Base-by-base conservation (phyloP, 2,113 vertebrate species). In the Dascyllus trimaculatus region DNA sequence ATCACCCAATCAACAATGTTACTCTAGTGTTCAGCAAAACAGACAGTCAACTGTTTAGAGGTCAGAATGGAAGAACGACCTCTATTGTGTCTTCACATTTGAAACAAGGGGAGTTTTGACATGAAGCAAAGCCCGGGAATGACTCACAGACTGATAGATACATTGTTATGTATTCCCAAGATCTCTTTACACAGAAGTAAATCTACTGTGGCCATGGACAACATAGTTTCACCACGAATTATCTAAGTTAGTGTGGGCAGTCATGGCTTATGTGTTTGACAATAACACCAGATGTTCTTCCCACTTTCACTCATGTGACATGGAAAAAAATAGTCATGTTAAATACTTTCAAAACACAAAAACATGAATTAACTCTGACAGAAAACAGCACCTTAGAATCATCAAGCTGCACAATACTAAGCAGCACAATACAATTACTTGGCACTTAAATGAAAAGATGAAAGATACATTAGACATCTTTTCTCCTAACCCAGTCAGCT, bases 71-170 rank as follows among this genome's bases (percentile, higher is more conserved):
- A 74, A 93, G 88, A 91, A 93, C 58, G 22, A 86, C 63, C 24
- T 48, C 86, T 72, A 91, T 92, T 95, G 92, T 94, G 77, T 78
- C 75, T 67, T 65, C 87, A 80, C 71, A 68, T 38, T 88, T 66
- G 70, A 91, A 92, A 95, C 92, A 95, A 93, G 75, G 79, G 81
- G 81, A 86, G 75, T 75, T 80, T 81, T 89, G 74, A 93, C 77
- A 63, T 25, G 14, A 80, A 69, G 79, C 82, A 53, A 61, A 75
- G 83, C 85, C 61, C 46, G 69, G 84, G 78, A 86, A 81, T 87
- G 93, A 93, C 88, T 93, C 91, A 93, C 25, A 64, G 73, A 76
- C 82, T 85, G 68, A 89, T 46, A 21, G 63, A 82, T 85, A 77
- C 82, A 91, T 90, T 92, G 89, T 88, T 56, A 63, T 85, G 48